Percentiles rank a stretch among this genome's conserved stretches.
phyloP scores from a whole-genome alignment of 2,888 invertebrate genomes.

The Eristalis intricaria region DNA sequence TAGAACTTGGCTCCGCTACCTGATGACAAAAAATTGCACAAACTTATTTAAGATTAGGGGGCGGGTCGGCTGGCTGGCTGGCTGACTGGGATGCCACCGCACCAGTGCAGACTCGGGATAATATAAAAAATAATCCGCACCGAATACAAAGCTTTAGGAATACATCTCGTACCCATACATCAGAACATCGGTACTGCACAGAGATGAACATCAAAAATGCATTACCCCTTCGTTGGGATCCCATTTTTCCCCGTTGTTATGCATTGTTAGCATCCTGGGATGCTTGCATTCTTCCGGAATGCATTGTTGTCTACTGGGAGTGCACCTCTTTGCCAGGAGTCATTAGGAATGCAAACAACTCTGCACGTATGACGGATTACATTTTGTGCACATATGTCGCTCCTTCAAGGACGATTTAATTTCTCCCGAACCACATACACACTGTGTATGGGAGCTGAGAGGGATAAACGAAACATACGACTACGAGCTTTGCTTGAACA shows the following conservation, averaged over 20 bases:
- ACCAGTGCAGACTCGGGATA: neutral
- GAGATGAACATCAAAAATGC: conserved; percentile 70
- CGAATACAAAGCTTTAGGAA: conserved; percentile 46
- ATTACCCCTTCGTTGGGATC: conserved; percentile 57
- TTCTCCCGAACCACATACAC: neutral
- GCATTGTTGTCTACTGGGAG: conserved; percentile 61
- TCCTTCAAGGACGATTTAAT: conserved; percentile 57
- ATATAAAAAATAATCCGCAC: conserved; percentile 51
- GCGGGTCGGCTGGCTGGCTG: neutral
- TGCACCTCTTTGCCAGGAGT: conserved; percentile 54
- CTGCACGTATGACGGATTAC: conserved; percentile 58
- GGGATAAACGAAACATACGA: neutral
- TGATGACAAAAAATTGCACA: conserved; percentile 56
- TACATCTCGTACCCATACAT: neutral
- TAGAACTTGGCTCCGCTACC: conserved; percentile 28
- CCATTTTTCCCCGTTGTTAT: conserved; percentile 61
- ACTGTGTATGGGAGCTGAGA: neutral
- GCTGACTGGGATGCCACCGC: neutral
- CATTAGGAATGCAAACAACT: conserved; percentile 63
- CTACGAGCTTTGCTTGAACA: neutral
- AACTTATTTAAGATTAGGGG: conserved; percentile 62
- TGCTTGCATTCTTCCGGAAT: conserved; percentile 63
- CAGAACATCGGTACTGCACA: conserved; percentile 29
- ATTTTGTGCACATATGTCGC: conserved; percentile 47
- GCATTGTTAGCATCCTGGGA: conserved; percentile 63